phyloP scores from a whole-genome alignment of 37 sponge, comb jelly and placozoan genomes.

The Beroe forskalii region DNA sequence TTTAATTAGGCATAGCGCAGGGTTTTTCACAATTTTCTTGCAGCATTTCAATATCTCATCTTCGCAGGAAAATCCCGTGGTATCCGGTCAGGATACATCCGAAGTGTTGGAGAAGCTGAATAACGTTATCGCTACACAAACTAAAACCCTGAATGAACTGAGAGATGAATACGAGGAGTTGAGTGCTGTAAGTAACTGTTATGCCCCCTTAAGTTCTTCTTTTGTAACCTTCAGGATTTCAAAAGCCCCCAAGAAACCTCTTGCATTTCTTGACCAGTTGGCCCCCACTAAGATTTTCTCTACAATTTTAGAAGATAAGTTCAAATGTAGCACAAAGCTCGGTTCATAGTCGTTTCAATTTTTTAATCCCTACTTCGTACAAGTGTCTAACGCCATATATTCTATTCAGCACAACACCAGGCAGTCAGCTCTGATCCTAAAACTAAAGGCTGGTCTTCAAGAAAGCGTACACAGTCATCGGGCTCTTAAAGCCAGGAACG shows the following conservation, averaged over 20 bases:
- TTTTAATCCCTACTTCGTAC: too few relatives aligned
- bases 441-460: conserved; percentile 36
- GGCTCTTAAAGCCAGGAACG: conserved; percentile 4
- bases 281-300: neutral
- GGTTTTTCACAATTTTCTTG: too few relatives aligned
- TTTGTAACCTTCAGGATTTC: too few relatives aligned
- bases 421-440: conserved; percentile 38
- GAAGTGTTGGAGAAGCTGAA: conserved; percentile 16
- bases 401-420: conserved; percentile 15
- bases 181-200: conserved; percentile 6
- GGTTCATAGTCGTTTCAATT: too few relatives aligned
- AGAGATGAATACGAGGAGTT: conserved; percentile 41
- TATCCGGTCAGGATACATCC: neutral
- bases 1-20: too few relatives aligned
- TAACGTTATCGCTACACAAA: conserved; percentile 2
- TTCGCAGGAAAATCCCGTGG: too few relatives aligned
- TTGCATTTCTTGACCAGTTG: too few relatives aligned
- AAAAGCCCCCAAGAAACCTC: too few relatives aligned
- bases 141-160: neutral
- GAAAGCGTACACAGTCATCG: conserved; percentile 33
- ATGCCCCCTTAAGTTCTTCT: too few relatives aligned
- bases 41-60: too few relatives aligned
- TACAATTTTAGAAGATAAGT: neutral
- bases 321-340: too few relatives aligned
- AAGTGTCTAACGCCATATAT: too few relatives aligned